Base-by-base conservation (phyloP, 2,888 invertebrate species). In the Scaeva pyrastri region DNA sequence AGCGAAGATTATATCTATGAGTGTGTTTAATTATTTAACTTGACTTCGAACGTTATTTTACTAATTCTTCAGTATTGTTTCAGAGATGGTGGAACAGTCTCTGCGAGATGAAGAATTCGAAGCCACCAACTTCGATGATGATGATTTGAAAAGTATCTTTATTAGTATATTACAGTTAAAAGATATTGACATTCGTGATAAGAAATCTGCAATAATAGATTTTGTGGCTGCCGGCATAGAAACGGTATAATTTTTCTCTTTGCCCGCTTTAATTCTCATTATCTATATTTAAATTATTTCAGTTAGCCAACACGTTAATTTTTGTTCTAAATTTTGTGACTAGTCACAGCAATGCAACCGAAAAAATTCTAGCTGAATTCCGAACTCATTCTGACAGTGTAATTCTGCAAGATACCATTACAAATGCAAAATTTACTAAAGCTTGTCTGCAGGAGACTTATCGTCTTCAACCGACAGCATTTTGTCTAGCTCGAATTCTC, bases 201-300 rank as follows among this genome's bases (percentile, higher is more conserved):
- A 97, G 92, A 96, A 96, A 90, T 96, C 97, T 0, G 96, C 96
- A 0, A 95, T 97, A 71, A 96, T 97, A 56, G 97, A 97, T 92
- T 97, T 97, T 89, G 96, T 97, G 89, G 96, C 97, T 8, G 97
- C 97, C 43, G 97, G 97, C 60, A 97, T 97, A 90, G 96, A 97
- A 91, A 97, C 97, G 90, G 96, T 97, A 45, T 43, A 6, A 14
- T 84, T 88, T 89, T 50, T 12, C 26, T 23, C 6, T 11, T 39
- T 2, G 16, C 4, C 39, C 26, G 19, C 11, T 48, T 1, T n/a
- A 41, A 39, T 2, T 4, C 2, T 19, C 2, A 7, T 6, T 50
- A 31, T 52, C 1, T 50, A 21, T 4, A 2, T 58, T 16, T n/a
- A 0, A 23, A 10, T 14, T 10, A 21, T 88, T n/a, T 31, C 8